Base-by-base conservation (phyloP, 2,888 invertebrate genomes). In the Geophilus truncorum region DNA sequence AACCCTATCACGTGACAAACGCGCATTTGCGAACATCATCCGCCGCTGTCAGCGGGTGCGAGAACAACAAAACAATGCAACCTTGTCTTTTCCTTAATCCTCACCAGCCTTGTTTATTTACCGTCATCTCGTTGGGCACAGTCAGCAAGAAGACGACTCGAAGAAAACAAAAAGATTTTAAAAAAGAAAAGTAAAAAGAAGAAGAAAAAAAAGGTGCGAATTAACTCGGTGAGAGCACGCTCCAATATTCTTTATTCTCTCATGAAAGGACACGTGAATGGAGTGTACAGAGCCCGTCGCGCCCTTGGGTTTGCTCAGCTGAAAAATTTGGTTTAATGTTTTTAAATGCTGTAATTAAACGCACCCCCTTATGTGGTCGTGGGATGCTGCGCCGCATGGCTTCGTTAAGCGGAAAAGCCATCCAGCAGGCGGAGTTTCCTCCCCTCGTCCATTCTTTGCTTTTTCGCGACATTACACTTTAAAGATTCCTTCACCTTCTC, bases 271-370 rank as follows among this genome's bases (percentile, higher is more conserved):
- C 45, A 45, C 45, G 45, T 45, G 45, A 45, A 45, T 45, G 45
- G 45, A 45, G 45, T 45, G 45, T 45, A 45, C 45, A 45, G 45
- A 45, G n/a, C 45, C 45, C 45, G 45, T 45, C 28, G 62, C 28
- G 62, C 62, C 62, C 62, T 62, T 62, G 62, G 7, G 28, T 62
- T 62, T 62, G 62, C 62, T 62, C 62, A 62, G 28, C 62, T 62
- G 62, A 62, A 62, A 62, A 62, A 62, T 62, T 62, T 62, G 62
- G 25, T 62, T 62, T 62, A 62, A 62, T 62, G 62, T 62, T 62
- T 62, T 62, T 62, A 62, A 62, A 62, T 62, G 62, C 62, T 62
- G 62, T 62, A 62, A 62, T 62, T 62, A 62, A 62, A 62, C 62
- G 62, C 62, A 62, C 25, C 62, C 62, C 62, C 62, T 62, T 62